phyloP scores from a whole-genome alignment of 2,113 vertebrate species.

The Bucco capensis region DNA sequence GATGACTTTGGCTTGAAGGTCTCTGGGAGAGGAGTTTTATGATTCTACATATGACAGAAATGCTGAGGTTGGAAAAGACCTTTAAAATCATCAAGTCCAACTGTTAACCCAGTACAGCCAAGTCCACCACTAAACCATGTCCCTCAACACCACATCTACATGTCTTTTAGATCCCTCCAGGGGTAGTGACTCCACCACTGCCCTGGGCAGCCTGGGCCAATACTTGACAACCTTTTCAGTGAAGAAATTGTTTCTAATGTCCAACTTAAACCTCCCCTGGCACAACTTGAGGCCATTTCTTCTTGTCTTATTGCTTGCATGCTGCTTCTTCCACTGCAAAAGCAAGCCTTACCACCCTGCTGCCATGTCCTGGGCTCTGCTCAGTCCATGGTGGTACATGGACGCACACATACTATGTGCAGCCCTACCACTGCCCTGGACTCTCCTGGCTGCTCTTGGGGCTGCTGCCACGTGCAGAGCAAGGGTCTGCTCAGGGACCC shows the following conservation, averaged over 20 bases:
- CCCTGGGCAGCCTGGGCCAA: too few relatives aligned
- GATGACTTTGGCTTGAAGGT: not conserved
- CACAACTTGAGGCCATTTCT: not conserved
- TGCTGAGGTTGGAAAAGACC: not conserved
- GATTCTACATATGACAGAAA: not conserved
- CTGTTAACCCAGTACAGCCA: not conserved
- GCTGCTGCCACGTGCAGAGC: not conserved
- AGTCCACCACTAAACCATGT: too few relatives aligned
- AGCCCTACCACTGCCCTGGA: not conserved
- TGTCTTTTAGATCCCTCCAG: too few relatives aligned
- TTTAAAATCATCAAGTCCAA: not conserved
- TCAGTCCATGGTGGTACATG: fast-evolving
- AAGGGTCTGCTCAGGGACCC: not conserved
- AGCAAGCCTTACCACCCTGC: not conserved
- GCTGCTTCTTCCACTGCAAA: not conserved
- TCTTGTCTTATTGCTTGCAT: not conserved
- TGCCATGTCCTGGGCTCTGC: not conserved
- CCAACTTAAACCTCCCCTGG: too few relatives aligned
- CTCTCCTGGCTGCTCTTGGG: fast-evolving
- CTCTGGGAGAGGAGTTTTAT: not conserved
- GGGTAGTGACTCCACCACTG: too few relatives aligned
- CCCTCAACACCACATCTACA: too few relatives aligned
- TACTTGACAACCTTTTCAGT: too few relatives aligned
- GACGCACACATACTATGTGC: fast-evolving
- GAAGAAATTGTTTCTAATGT: too few relatives aligned